Evolutionary conservation across 2,797 vertebrate species (phyloP).

Genomic region (Characodon lateralis): DNA sequence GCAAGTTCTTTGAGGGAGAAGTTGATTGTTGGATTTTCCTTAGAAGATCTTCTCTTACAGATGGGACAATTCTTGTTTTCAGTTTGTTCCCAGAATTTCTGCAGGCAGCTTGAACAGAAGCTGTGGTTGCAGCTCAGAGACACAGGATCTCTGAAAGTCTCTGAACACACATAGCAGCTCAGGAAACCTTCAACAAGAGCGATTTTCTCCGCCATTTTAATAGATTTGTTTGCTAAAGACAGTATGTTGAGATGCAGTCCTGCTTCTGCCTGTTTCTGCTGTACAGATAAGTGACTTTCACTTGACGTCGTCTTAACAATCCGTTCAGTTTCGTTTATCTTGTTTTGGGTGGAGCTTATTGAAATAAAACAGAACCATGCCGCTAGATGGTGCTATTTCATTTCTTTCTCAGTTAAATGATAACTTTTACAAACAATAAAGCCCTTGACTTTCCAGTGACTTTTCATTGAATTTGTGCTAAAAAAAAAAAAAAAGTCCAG

Average conservation of each 20-base stretch:
- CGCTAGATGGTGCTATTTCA: not conserved
- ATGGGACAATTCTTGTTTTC: constrained; percentile 35
- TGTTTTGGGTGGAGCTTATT: not conserved
- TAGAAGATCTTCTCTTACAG: constrained; percentile 42
- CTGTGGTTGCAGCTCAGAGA: constrained; percentile 80
- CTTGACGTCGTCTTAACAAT: not conserved
- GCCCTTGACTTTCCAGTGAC: not conserved
- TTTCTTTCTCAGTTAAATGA: not conserved
- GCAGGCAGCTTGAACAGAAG: constrained; percentile 73
- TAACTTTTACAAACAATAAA: not conserved
- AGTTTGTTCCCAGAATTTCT: not conserved
- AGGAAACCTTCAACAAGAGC: rapidly evolving
- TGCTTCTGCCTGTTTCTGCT: not conserved
- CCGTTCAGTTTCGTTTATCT: not conserved
- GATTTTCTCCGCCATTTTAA: constrained; percentile 46
- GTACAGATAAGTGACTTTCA: not conserved
- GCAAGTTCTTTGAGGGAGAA: constrained; percentile 21
- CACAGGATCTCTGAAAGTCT: constrained; percentile 79
- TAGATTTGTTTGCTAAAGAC: not conserved
- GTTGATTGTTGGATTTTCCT: rapidly evolving
- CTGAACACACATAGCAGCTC: constrained; percentile 78
- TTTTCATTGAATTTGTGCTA: not conserved
- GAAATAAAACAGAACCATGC: not conserved
- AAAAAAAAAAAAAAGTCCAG: not conserved
- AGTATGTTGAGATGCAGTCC: not conserved